Base-by-base conservation (phyloP, 2,888 invertebrate species). In the Stenchaetothrips biformis region DNA sequence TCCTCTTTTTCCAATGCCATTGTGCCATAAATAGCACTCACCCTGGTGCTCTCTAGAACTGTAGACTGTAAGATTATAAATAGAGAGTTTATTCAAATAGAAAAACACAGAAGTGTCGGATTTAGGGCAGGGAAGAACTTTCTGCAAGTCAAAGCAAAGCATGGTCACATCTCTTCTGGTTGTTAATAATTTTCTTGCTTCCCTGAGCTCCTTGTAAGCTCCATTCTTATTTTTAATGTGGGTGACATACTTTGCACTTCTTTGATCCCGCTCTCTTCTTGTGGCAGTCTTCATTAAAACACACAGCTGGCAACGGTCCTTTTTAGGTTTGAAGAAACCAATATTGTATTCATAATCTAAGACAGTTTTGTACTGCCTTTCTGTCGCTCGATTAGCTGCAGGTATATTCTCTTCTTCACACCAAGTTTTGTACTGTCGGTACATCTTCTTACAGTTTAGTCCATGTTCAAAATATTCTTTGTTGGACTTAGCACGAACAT, bases 391-490 rank as follows among this genome's bases (percentile, higher is more conserved):
- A 6, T 8, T 18, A 16, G 9, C 18, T 18, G 6, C 9, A 16
- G 49, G 47, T 16, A 78, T 74, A 78, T 77, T 25, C 47, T 81
- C 49, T 27, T 79, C 74, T 47, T 80, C 79, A 53, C 80, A 79
- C 48, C 53, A 78, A 25, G 7, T 37, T 80, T 80, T 81, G 53
- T 82, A 82, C 49, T 82, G 79, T 80, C 79, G 78, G 78, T 80
- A 82, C 82, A 83, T 83, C 47, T 79, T 80, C 48, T 47, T 78
- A 13, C 81, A 53, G 48, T 48, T 81, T 27, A 82, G 79, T 53
- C 79, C 80, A 62, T 67, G 49, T 79, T 82, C 82, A 47, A 82
- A 53, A 79, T 82, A 82, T 80, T 82, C 77, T 53, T 78, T 81
- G 9, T 81, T 78, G n/a, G 48, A 78, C 16, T 74, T 74, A 49